Evolutionary conservation across 2,797 vertebrate species (phyloP).

Genomic region (Hypotaenidia philippensis): DNA sequence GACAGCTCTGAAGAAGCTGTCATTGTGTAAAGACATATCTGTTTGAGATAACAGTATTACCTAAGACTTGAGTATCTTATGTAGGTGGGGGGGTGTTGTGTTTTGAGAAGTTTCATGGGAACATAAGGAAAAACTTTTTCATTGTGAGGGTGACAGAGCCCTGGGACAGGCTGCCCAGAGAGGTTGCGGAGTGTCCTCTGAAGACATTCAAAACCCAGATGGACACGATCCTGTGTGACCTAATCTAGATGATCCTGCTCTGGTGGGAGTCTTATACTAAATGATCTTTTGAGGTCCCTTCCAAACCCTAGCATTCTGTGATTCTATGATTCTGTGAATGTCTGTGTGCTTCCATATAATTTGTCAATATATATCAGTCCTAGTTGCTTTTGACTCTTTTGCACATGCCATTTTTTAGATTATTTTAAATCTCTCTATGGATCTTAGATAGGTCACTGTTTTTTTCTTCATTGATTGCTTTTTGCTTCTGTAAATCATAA

Average conservation of each 20-base stretch:
- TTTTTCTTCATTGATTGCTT: neutral
- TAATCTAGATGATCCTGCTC: too few relatives aligned
- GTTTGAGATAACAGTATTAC: neutral
- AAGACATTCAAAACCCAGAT: too few relatives aligned
- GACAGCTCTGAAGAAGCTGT: neutral
- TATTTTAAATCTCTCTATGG: neutral
- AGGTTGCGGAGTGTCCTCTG: too few relatives aligned
- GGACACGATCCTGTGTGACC: too few relatives aligned
- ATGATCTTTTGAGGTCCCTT: too few relatives aligned
- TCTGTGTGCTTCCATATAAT: neutral
- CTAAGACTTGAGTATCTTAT: neutral
- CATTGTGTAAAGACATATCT: neutral
- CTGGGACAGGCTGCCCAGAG: too few relatives aligned
- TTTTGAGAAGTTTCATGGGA: too few relatives aligned
- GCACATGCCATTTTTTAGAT: fast-evolving
- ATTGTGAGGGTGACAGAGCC: too few relatives aligned
- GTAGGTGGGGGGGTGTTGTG: too few relatives aligned
- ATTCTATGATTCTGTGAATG: neutral
- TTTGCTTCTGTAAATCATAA: neutral
- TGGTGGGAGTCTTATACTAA: too few relatives aligned
- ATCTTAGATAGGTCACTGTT: neutral
- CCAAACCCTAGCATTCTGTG: too few relatives aligned
- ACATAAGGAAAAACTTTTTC: too few relatives aligned
- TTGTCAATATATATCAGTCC: neutral
- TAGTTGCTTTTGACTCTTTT: neutral